phyloP scores from a whole-genome alignment of 2,113 vertebrate species.

The Xyrauchen texanus region DNA sequence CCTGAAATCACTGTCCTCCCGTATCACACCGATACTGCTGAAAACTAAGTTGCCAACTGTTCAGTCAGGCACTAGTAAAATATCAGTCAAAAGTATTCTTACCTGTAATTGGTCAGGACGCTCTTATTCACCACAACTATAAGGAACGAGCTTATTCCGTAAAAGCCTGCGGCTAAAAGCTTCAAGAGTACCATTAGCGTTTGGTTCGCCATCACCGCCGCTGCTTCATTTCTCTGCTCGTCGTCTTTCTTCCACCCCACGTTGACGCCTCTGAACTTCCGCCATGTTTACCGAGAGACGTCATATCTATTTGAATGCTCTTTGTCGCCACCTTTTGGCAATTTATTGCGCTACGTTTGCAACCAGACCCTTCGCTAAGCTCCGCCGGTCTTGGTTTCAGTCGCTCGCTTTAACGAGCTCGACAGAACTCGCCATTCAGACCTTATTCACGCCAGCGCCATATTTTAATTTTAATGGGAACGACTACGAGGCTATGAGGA shows the following conservation, averaged over 20 bases:
- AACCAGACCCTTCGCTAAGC: no score
- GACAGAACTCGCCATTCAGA: no score
- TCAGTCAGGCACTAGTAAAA: background rate
- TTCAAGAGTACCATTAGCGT: constrained; percentile 78
- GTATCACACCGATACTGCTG: background rate
- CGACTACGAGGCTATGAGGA: no score
- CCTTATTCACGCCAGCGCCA: no score
- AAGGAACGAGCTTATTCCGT: constrained; percentile 88
- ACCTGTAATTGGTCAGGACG: constrained; percentile 89
- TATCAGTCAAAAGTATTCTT: constrained; percentile 47
- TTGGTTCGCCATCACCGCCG: constrained; percentile 81
- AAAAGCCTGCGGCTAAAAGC: constrained; percentile 85
- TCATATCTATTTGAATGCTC: no score
- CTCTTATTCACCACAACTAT: constrained; percentile 93
- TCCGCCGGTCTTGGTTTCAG: no score
- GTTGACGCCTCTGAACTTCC: constrained; percentile 78
- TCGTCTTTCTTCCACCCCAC: constrained; percentile 69
- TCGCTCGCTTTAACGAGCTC: no score
- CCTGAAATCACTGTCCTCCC: background rate
- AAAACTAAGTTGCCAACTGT: background rate
- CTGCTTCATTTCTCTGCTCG: constrained; percentile 65
- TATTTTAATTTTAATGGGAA: no score
- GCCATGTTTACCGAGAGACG: constrained; percentile 60
- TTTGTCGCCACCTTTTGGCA: no score
- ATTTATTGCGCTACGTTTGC: no score